A percentile compares a stretch with the other conserved stretches of the same genome.
These are phyloP conservation scores for Cosmia trapezina DNA, from an alignment of 2,888 invertebrate genomes.

Conservation along the genomic window DNA sequence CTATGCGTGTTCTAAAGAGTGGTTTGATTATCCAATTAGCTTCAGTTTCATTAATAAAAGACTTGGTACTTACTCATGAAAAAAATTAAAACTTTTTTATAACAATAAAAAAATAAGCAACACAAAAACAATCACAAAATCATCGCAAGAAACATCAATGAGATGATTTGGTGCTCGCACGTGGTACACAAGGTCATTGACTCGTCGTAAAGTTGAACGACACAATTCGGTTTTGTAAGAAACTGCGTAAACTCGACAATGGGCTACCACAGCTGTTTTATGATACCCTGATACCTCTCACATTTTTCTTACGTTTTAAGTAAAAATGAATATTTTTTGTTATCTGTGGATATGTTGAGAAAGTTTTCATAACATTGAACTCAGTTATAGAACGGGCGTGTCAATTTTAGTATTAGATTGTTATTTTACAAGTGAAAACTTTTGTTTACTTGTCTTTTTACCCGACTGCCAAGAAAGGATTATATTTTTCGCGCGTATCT, in stretches of 20 bases:
- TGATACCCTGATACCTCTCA: slow-evolving; percentile 73
- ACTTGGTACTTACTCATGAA: no score
- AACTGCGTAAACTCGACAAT: slow-evolving; percentile 63
- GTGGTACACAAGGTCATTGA: slow-evolving; percentile 46
- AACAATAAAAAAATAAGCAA: not conserved
- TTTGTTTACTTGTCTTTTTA: not conserved
- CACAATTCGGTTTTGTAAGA: slow-evolving; percentile 63
- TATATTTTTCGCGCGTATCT: no score
- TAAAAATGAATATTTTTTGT: slow-evolving; percentile 70
- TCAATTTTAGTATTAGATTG: not conserved
- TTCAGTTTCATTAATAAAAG: not conserved
- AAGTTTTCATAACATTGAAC: slow-evolving; percentile 17
- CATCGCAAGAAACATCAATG: not conserved
- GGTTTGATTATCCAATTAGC: not conserved
- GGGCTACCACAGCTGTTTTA: slow-evolving; percentile 62
- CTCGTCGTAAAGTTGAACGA: slow-evolving; percentile 57
- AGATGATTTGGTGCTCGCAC: slow-evolving; percentile 20
- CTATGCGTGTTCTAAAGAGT: not conserved
- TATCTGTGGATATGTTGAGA: slow-evolving; percentile 52
- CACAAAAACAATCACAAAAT: not conserved
- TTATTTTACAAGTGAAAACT: not conserved
- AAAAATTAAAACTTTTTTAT: not conserved
- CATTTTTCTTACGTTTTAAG: slow-evolving; percentile 77
- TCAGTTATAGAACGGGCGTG: not conserved
- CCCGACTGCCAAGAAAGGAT: no score